Evolutionary conservation across 2,888 invertebrate genomes (phyloP), one percentile per base, ranked within the genome.

Genomic region (Campoplex nolae): DNA sequence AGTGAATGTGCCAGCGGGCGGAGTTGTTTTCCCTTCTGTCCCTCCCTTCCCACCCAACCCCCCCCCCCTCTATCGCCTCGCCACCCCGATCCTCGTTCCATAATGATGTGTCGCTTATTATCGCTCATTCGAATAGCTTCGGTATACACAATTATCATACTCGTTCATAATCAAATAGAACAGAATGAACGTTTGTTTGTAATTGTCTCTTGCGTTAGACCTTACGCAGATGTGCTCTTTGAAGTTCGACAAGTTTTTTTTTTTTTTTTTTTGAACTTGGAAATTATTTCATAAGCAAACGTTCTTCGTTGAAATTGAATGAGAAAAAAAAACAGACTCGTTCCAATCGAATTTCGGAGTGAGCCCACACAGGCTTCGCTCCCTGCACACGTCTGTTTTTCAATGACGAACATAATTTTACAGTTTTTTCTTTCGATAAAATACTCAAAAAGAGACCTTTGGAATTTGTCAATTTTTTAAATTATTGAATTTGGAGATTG

Each of bases 1-100:
- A 88, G 88, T 88, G 88, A 88, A 88, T 88, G 88, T 88, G 87
- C 87, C 85, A 88, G 84, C 85, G 83, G 83, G 67, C 83, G 51
- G 70, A 76, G 79, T 83, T 62, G n/a, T 75, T 80, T 88, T 85
- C 84, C 83, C 82, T 76, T 81, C 79, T 87, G 84, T 87, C 80
- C 83, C 68, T 75, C 56, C 23, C 23, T 23, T 23, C 23, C 23
- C 23, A 23, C 23, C 23, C 23, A 23, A 23, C 23, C 23, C 23
- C 56, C 42, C 38, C 38, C 18, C 42, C 54, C 45, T 32, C 42
- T 23, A 28, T 67, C 28, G 54, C 23, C 79, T 32, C 42, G 38
- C 48, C 18, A 6, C 11, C 70, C 9, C 56, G 13, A 23, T 62
- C 38, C 58, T 58, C 67, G 54, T 79, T 56, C 74, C 67, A 73